These are phyloP conservation scores for Holotrichia oblita DNA, from an alignment of 1,140 invertebrate genomes.

Conservation along the genomic window DNA sequence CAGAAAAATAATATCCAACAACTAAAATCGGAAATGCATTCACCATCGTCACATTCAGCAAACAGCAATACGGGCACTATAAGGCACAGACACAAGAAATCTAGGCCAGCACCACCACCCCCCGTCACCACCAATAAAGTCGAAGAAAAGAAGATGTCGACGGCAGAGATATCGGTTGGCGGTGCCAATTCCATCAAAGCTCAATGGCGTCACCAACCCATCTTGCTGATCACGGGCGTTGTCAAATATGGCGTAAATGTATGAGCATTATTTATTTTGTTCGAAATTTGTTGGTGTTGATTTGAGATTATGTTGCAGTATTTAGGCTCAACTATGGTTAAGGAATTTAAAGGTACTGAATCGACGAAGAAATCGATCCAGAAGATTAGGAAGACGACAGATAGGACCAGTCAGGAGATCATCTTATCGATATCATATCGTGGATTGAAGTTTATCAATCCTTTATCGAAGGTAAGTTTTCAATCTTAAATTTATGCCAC, in stretches of 20 bases:
- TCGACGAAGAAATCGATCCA: slow-evolving; percentile 95
- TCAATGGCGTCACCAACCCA: slow-evolving; percentile 91
- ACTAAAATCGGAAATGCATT: slow-evolving; percentile 72
- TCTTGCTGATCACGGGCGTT: slow-evolving; percentile 85
- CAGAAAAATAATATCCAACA: slow-evolving; percentile 48
- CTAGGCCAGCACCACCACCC: slow-evolving; percentile 67
- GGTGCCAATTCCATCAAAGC: slow-evolving; percentile 82
- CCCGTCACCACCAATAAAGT: slow-evolving; percentile 67
- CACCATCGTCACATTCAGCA: slow-evolving; percentile 53
- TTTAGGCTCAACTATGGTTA: slow-evolving; percentile 91
- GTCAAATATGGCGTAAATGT: slow-evolving; percentile 94
- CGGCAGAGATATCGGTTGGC: slow-evolving; percentile 83
- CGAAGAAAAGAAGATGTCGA: slow-evolving; percentile 80
- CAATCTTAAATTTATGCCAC: too few species aligned
- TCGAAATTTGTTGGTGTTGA: background rate
- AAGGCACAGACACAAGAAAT: slow-evolving; percentile 67
- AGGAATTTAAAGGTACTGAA: slow-evolving; percentile 90
- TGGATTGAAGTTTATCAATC: slow-evolving; percentile 92
- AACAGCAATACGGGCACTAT: slow-evolving; percentile 59
- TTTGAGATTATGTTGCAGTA: slow-evolving; percentile 72
- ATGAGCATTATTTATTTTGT: slow-evolving; percentile 62
- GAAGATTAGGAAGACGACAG: slow-evolving; percentile 83
- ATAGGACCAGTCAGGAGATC: slow-evolving; percentile 75
- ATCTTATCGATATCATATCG: slow-evolving; percentile 88
- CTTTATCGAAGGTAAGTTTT: slow-evolving; percentile 76